Percentiles rank a stretch among this genome's conserved stretches.
phyloP scores from a whole-genome alignment of 1,140 invertebrate species.

The Drosophila setifemur region DNA sequence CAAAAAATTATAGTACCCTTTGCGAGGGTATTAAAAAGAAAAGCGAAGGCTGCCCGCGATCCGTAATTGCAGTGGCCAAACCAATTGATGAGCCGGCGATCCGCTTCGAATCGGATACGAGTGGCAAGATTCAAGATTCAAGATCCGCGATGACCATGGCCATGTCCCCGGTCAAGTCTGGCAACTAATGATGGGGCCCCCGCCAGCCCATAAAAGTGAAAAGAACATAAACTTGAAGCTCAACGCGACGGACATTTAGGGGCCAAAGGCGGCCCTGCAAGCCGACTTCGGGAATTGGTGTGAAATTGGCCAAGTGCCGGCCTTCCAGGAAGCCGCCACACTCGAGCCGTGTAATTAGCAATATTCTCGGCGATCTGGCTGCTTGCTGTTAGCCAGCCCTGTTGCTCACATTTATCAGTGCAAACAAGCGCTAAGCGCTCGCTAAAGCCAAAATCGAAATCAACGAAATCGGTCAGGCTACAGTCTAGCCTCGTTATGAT shows the following conservation, averaged over 20 bases:
- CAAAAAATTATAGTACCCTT: no score
- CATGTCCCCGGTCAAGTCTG: slow-evolving; percentile 40
- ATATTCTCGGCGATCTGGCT: slow-evolving; percentile 16
- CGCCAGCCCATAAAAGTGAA: slow-evolving; percentile 56
- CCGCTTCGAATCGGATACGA: neutral
- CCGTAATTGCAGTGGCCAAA: slow-evolving; percentile 45
- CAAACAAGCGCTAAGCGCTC: slow-evolving; percentile 70
- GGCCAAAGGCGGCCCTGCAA: slow-evolving; percentile 10
- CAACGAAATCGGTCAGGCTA: neutral
- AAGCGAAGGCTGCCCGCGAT: slow-evolving; percentile 2
- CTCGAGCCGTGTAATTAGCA: slow-evolving; percentile 59
- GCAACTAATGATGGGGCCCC: slow-evolving; percentile 57
- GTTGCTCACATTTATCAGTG: slow-evolving; percentile 76
- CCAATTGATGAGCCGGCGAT: slow-evolving; percentile 18
- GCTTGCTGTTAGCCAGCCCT: slow-evolving; percentile 29
- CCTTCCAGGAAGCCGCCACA: slow-evolving; percentile 59
- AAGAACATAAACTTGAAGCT: slow-evolving; percentile 53
- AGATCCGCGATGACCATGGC: slow-evolving; percentile 2
- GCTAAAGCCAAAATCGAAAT: slow-evolving; percentile 38
- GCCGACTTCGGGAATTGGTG: slow-evolving; percentile 57
- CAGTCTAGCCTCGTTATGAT: neutral
- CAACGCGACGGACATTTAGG: slow-evolving; percentile 34
- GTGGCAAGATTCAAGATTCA: neutral
- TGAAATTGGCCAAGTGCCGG: slow-evolving; percentile 59
- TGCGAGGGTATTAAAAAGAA: no score